Evolutionary conservation across 2,113 vertebrate species (phyloP).

Genomic region (Neofelis nebulosa): DNA sequence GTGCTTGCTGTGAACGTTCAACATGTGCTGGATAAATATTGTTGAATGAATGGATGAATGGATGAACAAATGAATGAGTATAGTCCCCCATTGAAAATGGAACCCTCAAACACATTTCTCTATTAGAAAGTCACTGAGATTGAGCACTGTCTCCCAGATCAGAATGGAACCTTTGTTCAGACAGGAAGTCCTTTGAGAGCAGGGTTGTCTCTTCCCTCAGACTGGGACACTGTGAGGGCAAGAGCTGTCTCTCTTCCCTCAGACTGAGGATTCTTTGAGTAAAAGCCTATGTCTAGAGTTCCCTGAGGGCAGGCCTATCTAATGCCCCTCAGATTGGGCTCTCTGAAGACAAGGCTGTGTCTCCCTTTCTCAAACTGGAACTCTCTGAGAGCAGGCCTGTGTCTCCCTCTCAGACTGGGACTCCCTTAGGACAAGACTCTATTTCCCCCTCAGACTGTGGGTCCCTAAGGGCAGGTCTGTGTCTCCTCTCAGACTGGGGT

Average conservation of each 20-base stretch:
- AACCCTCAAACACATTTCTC: background rate
- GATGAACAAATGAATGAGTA: background rate
- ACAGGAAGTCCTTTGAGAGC: background rate
- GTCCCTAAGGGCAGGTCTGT: too few relatives aligned
- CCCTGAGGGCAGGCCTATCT: background rate
- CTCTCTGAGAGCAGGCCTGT: too few relatives aligned
- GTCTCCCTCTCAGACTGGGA: too few relatives aligned
- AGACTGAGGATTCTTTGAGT: background rate
- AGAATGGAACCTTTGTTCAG: background rate
- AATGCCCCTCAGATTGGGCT: background rate
- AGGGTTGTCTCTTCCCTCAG: background rate
- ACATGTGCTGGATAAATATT: background rate
- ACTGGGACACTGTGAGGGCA: background rate
- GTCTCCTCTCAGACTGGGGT: background rate
- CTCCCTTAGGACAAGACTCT: too few relatives aligned
- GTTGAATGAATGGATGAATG: background rate
- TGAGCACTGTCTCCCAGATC: background rate
- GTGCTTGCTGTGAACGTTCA: background rate
- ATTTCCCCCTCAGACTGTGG: background rate
- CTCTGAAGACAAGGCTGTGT: background rate
- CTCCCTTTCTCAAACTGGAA: too few relatives aligned
- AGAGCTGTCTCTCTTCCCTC: background rate
- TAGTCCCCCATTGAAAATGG: background rate
- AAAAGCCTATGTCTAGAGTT: background rate
- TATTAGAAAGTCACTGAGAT: background rate